Base-by-base conservation (phyloP, 2,797 vertebrate species). In the Semotilus atromaculatus region DNA sequence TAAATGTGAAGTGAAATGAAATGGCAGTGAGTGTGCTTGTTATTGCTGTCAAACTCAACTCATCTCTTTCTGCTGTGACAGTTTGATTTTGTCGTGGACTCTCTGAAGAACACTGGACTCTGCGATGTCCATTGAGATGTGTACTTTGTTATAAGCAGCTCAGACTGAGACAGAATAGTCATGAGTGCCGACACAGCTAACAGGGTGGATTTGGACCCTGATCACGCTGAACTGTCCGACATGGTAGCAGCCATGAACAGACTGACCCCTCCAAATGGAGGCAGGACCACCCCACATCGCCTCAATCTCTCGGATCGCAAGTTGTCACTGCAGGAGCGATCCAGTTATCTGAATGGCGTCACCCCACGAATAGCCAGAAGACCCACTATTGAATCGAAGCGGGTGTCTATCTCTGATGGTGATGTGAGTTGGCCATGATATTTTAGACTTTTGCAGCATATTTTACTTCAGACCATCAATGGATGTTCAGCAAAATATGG, bases 351-450 rank as follows among this genome's bases (percentile, higher is more conserved):
- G 85, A 90, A 93, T 87, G 10, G 82, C 85, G 36, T 88, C 38
- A 95, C 92, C 0, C 93, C 95, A 19, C 92, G 95, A 3, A 89
- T 95, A 3, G 89, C 95, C 86, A 93, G 97, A 85, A 96, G 97
- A 89, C 97, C 96, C 19, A 99, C 97, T 0, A 96, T 99, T 1
- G 97, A 99, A 92, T 99, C 97, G 84, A 96, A 97, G 76, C 96
- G 93, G 0, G 97, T 99, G 89, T 98, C 97, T 88, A 97, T 99
- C 91, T 97, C 97, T 0, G 97, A 97, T 1, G 90, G 93, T 19
- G 96, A 97, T 90, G 98, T 99, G 91, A 92, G 91, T 74, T 16
- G 2, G 7, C 21, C 70, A 21, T 26, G 4, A 62, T 6, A 64
- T 62, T 67, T 76, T 72, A 6, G 19, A 26, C 26, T 45, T 45